Base-by-base conservation (phyloP, 2,888 invertebrate genomes). In the Plagodis dolabraria region DNA sequence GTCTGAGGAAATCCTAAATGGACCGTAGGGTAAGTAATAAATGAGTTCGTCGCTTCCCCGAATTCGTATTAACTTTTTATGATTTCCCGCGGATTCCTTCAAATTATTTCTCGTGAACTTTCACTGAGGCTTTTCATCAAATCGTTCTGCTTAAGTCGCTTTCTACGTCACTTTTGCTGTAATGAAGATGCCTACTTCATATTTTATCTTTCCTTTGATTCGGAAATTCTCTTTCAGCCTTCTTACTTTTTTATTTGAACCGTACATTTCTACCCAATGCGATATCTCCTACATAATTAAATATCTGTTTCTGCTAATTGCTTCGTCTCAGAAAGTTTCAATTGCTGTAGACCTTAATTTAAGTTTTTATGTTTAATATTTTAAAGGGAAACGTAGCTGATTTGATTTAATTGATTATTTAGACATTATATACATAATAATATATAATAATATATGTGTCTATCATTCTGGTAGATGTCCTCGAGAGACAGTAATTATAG, bases 1-100 rank as follows among this genome's bases (percentile, higher is more conserved):
- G 63, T 55, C 60, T 47, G 54, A 64, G 53, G 57, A 62, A 64
- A 63, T 60, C 60, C 57, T 65, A 60, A 62, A 64, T 60, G 55
- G 57, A 63, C 59, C 64, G 57, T 45, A 47, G 58, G 47, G 60
- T 60, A 57, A 60, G 60, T 63, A 40, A 40, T 40, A 60, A 64
- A 64, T 58, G 66, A 66, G 61, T 49, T 65, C 60, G 50, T 57
- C 47, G 63, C 57, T 52, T 54, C 57, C 47, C 54, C 48, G 62
- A 47, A 57, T 60, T 62, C 62, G 62, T 64, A 66, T 59, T 66
- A 62, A 60, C 59, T 60, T 61, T 61, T 57, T 62, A 62, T 63
- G 63, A 63, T 65, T 65, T 57, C 53, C 38, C 49, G 51, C 45
- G 57, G 58, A 65, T 57, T 57, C 34, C 48, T 38, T 52, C 47